Percentiles rank a stretch among this genome's conserved stretches.
phyloP scores from a whole-genome alignment of 2,797 vertebrate species.

The Xiphorhynchus erythropygius region DNA sequence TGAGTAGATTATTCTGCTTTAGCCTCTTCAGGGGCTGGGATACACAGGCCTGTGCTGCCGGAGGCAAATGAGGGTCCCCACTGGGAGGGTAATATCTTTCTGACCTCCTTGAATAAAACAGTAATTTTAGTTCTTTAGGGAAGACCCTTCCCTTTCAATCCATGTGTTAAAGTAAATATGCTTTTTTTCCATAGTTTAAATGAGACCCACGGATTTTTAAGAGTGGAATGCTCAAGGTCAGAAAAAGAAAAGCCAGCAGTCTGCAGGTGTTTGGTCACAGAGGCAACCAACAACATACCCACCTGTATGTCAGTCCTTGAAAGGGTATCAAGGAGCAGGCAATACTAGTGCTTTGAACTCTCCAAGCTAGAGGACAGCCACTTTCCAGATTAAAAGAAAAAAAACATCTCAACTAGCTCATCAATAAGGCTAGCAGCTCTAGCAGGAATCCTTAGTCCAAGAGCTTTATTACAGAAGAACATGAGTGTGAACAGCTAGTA shows the following conservation, averaged over 20 bases:
- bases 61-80: neutral
- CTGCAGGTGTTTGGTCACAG: neutral
- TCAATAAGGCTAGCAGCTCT: neutral
- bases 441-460: neutral
- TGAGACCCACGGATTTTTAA: neutral
- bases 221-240: neutral
- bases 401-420: neutral
- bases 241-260: neutral
- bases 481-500: neutral
- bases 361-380: neutral
- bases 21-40: neutral
- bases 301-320: neutral
- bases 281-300: neutral
- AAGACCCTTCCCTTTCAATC: neutral
- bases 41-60: rapidly evolving
- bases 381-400: neutral
- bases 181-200: neutral
- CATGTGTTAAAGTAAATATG: neutral
- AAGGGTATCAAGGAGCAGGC: neutral
- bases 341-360: neutral
- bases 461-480: neutral
- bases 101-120: neutral
- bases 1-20: neutral
- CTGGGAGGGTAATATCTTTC: neutral
- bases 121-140: neutral